Conservation (phyloP, 2,797 vertebrate genomes). For the Erithacus rubecula region DNA sequence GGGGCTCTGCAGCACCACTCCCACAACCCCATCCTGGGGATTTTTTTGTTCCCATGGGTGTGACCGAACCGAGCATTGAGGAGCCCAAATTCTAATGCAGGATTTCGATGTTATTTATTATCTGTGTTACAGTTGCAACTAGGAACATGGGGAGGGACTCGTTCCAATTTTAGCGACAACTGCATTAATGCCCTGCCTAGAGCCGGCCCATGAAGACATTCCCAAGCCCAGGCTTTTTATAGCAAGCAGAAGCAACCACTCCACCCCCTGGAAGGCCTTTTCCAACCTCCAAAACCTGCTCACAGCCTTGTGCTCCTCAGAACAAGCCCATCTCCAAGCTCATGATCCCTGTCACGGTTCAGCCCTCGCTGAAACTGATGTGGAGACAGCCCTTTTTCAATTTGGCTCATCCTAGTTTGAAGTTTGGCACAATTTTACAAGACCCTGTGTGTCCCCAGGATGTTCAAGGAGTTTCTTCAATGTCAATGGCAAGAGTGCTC, state of each 20-base stretch:
- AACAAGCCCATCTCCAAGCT: neutral
- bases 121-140: neutral
- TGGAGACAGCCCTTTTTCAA: neutral
- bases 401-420: neutral
- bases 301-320: neutral
- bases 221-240: slow-evolving; percentile 23
- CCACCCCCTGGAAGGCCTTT: neutral
- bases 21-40: neutral
- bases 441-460: neutral
- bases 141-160: neutral
- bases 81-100: neutral
- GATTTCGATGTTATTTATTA: neutral
- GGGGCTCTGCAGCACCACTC: rapidly evolving
- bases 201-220: neutral
- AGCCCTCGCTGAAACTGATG: neutral
- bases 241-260: slow-evolving; percentile 33
- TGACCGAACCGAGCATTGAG: rapidly evolving
- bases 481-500: neutral
- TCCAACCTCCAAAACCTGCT: neutral
- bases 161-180: neutral
- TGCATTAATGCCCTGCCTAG: neutral
- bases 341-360: neutral
- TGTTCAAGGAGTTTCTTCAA: neutral
- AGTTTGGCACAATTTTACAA: neutral
- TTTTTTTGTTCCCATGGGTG: neutral